Evolutionary conservation across 2,113 vertebrate species (phyloP), one percentile per base, ranked within the genome.

Genomic region (Platanista minor): DNA sequence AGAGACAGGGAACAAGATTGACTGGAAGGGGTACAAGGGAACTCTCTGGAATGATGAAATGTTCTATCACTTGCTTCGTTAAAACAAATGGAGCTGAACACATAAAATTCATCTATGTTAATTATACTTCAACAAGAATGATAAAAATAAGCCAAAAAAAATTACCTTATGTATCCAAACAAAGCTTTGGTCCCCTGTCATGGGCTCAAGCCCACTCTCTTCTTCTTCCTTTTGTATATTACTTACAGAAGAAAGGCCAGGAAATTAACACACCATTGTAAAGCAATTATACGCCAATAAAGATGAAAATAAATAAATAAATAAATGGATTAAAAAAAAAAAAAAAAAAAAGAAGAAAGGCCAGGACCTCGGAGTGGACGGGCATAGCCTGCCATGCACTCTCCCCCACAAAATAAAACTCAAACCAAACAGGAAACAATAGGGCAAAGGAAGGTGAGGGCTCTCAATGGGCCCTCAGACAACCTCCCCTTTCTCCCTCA

Each of bases 61-160:
- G 17, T 39, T 85, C 71, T 54, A 29, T 46, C 41, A 75, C 27
- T 67, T 92, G 80, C 86, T 84, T 87, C 29, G 39, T 82, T 61
- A 66, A 95, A 95, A 92, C 7, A 7, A 62, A 91, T 3, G 14
- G 39, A 87, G 81, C 6, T 12, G 13, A 87, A 83, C 67, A 81
- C 46, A 69, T 96, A 78, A 52, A 88, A 84, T 75, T 64, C 49
- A 80, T 41, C 61, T 49, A 54, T 31, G 10, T 46, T 36, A 85
- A 91, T 85, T 95, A 86, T 17, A 75, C 41, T 69, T 87, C 67
- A 87, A 87, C 49, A 66, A 94, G 90, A 95, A 91, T 20, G 49
- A 81, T 54, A 25, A 82, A 77, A 57, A 36, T 62, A 62, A 94
- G 52, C 13, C 8, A 46, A n/a, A 27, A 43, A 54, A 49, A 71